Base-by-base conservation (phyloP, 2,113 vertebrate species). In the Poeciliopsis prolifica region DNA sequence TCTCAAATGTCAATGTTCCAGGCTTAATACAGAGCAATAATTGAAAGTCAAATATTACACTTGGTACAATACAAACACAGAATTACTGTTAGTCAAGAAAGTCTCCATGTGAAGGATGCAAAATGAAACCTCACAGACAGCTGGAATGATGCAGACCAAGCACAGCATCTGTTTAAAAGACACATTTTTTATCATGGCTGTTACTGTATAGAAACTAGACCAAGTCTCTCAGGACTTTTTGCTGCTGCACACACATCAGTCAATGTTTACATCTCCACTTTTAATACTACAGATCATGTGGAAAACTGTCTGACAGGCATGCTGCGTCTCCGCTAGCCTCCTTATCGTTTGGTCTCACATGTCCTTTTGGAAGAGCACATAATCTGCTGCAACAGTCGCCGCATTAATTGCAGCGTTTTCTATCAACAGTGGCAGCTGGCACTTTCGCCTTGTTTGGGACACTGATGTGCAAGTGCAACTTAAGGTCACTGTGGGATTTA, bases 121-220 rank as follows among this genome's bases (percentile, higher is more conserved):
- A 15, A 42, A 67, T 28, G 65, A 40, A 33, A 30, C 1, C 28
- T 54, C 12, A 31, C 11, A 30, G 44, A 69, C 54, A 61, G 70
- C 68, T 73, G 77, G 31, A 70, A 67, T 85, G 76, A 81, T 80
- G 70, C 77, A 67, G 72, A 65, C 82, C 72, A 70, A 83, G 65
- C 79, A 75, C 42, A 80, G 68, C 84, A 88, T 79, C 79, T 83
- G 79, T 75, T 85, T 92, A 92, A 60, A 88, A 76, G 90, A 89
- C 81, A 89, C 87, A 67, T 42, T 48, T 83, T 54, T 72, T 77
- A 51, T 82, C 82, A 74, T 61, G 71, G 58, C 70, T 70, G 58
- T 68, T 72, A 85, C 85, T 84, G 84, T 88, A 91, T 28, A 72
- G 65, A 33, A 93, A 90, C 33, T 92, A 73, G 87, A 90, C 79